Percentiles rank a stretch among this genome's conserved stretches.
Conservation (phyloP, 1,140 invertebrate species). For the Notospermus geniculatus region DNA sequence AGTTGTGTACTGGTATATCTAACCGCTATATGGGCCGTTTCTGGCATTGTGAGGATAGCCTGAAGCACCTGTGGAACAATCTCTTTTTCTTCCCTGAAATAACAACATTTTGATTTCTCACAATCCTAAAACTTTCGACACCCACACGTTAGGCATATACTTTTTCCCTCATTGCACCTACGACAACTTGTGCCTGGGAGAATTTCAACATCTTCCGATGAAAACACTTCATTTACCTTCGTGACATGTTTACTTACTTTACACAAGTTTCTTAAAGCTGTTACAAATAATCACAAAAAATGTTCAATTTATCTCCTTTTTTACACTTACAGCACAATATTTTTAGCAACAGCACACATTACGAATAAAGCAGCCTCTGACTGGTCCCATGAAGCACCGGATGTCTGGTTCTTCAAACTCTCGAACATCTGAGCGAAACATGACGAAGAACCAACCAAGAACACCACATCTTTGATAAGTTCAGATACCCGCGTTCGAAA, state of each 20-base stretch:
- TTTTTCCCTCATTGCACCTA: too few relatives aligned
- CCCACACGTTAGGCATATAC: too few relatives aligned
- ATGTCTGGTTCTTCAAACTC: constrained; percentile 50
- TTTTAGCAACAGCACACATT: constrained; percentile 93
- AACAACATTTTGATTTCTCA: constrained; percentile 17
- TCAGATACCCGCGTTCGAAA: constrained; percentile 88
- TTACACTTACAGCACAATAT: constrained; percentile 85
- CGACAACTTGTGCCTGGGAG: too few relatives aligned
- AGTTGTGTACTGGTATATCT: constrained; percentile 84
- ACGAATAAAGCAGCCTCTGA: constrained; percentile 94
- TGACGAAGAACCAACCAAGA: constrained; percentile 88
- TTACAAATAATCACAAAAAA: too few relatives aligned
- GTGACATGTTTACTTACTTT: too few relatives aligned
- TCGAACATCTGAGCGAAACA: constrained; percentile 73
- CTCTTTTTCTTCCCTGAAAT: constrained; percentile 81
- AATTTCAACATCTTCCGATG: too few relatives aligned
- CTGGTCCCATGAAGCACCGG: constrained; percentile 77
- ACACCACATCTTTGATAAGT: constrained; percentile 95
- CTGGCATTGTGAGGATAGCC: constrained; percentile 81
- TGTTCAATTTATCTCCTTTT: too few relatives aligned
- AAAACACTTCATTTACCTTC: too few relatives aligned
- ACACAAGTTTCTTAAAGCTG: too few relatives aligned
- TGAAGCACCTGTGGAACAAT: constrained; percentile 90
- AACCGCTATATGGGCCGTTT: constrained; percentile 82
- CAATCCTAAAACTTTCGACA: too few relatives aligned